A percentile compares a stretch with the other conserved stretches of the same genome.
phyloP scores from a whole-genome alignment of 2,113 vertebrate species.

The Murina feae region DNA sequence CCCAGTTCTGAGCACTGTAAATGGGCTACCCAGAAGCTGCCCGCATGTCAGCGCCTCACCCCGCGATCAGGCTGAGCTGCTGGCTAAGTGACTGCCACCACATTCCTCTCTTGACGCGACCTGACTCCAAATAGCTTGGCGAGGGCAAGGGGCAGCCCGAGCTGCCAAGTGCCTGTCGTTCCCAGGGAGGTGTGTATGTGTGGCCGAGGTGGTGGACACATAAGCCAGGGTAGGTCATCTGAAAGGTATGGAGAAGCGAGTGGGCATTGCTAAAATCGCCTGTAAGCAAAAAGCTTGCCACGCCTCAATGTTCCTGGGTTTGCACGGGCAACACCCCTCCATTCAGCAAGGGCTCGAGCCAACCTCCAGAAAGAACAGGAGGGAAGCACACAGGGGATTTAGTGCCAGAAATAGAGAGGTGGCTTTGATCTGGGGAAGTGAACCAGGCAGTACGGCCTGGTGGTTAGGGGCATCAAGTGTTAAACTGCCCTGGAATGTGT shows the following conservation, averaged over 20 bases:
- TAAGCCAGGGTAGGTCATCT: constrained; percentile 1
- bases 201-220: neutral
- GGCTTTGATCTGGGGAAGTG: neutral
- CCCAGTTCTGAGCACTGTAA: constrained; percentile 41
- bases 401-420: constrained; percentile 18
- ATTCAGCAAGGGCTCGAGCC: neutral
- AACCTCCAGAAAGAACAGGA: constrained; percentile 33
- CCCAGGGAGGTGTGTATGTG: neutral
- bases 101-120: constrained; percentile 23
- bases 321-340: neutral
- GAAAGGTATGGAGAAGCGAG: constrained; percentile 9
- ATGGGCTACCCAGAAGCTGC: constrained; percentile 35
- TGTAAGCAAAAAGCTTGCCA: neutral
- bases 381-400: neutral
- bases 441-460: rapidly evolving
- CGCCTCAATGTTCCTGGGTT: neutral
- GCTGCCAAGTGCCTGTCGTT: neutral
- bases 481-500: neutral
- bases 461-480: neutral
- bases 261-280: constrained; percentile 22
- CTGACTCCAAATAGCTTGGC: constrained; percentile 2
- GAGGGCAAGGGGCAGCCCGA: neutral
- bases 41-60: neutral
- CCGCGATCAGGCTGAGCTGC: neutral
- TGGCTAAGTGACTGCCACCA: constrained; percentile 5